A percentile compares a stretch with the other conserved stretches of the same genome.
Conservation (phyloP, 2,797 vertebrate genomes). For the Heteromormyrus szaboi region DNA sequence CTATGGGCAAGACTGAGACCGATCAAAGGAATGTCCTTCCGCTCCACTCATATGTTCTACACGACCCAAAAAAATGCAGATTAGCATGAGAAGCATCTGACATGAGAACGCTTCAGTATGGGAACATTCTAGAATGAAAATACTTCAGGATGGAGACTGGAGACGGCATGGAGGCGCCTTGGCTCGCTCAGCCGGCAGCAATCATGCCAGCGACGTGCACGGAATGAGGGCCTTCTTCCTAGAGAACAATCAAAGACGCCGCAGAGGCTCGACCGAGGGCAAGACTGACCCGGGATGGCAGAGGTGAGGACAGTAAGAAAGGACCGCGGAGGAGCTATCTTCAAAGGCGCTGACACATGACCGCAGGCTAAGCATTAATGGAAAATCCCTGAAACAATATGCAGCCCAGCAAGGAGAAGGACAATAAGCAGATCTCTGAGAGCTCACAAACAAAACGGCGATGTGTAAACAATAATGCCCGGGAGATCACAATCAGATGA, state of each 20-base stretch:
- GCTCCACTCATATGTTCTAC: neutral
- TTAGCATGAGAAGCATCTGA: neutral
- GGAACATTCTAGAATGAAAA: neutral
- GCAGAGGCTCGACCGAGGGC: neutral
- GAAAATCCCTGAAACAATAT: neutral
- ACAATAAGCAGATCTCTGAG: neutral
- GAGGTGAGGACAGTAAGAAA: neutral
- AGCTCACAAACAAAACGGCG: neutral
- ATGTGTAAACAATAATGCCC: neutral
- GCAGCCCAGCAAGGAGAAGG: neutral
- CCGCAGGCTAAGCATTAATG: neutral
- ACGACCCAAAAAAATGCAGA: neutral
- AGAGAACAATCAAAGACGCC: neutral
- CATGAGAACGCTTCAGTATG: neutral
- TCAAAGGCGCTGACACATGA: neutral
- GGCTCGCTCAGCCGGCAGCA: neutral
- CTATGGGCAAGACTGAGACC: neutral
- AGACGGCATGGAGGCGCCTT: neutral
- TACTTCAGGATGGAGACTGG: neutral
- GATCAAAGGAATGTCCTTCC: neutral
- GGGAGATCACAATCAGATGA: conserved; percentile 15
- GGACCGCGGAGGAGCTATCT: neutral
- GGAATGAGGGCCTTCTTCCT: neutral
- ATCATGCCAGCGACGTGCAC: neutral
- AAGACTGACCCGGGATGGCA: neutral